These are phyloP conservation scores for Barbus barbus DNA, from an alignment of 2,113 vertebrate genomes.

Conservation along the genomic window DNA sequence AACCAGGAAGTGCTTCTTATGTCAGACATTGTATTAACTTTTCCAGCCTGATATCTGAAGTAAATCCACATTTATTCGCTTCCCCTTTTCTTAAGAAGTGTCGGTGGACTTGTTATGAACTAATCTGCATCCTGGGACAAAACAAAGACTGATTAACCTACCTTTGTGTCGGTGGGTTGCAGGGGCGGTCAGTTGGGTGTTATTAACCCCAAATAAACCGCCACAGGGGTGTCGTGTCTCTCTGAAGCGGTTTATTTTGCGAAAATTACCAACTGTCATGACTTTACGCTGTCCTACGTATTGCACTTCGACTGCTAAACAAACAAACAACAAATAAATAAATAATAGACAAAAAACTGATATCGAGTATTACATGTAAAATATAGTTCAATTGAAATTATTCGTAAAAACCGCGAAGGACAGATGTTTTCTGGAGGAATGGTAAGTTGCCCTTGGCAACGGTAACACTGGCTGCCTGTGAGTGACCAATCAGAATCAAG, in stretches of 20 bases:
- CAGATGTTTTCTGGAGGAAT: not conserved
- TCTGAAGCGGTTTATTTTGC: not conserved
- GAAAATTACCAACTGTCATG: not conserved
- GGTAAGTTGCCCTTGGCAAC: not conserved
- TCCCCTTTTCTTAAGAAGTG: not conserved
- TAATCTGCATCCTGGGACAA: not conserved
- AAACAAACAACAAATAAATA: too few relatives aligned
- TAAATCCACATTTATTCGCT: not conserved
- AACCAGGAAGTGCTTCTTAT: constrained; percentile 32
- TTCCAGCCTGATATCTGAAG: not conserved
- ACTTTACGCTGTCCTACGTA: not conserved
- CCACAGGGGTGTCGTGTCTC: not conserved
- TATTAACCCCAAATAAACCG: not conserved
- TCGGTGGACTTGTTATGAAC: not conserved
- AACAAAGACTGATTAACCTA: not conserved
- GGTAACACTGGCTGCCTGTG: not conserved
- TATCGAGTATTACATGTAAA: too few relatives aligned
- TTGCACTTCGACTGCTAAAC: not conserved
- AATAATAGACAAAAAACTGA: fast-evolving
- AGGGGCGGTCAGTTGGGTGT: not conserved
- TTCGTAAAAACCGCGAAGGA: not conserved
- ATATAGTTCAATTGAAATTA: not conserved
- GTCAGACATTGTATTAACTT: not conserved
- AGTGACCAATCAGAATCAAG: too few relatives aligned
- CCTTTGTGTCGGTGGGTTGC: not conserved